These are phyloP conservation scores for Tympanuchus pallidicinctus DNA, from an alignment of 2,113 vertebrate genomes.

Conservation along the genomic window DNA sequence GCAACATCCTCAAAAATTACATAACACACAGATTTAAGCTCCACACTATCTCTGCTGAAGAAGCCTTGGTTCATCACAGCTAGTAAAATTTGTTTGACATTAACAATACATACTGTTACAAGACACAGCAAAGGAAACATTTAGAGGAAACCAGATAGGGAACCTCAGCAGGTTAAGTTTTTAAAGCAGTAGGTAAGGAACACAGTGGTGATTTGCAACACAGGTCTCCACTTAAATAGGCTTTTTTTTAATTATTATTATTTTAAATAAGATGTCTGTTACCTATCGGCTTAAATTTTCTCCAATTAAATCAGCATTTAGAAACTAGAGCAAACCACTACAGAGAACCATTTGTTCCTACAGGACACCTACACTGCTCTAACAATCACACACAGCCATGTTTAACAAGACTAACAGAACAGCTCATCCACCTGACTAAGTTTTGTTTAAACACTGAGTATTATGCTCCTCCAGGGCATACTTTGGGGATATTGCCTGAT, in stretches of 20 bases:
- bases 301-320: background rate
- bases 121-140: background rate
- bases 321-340: background rate
- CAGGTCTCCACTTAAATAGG: background rate
- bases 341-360: rapidly evolving
- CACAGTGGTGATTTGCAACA: background rate
- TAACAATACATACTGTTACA: background rate
- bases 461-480: background rate
- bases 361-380: background rate
- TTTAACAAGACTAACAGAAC: background rate
- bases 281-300: background rate
- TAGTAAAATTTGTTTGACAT: background rate
- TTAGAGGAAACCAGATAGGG: background rate
- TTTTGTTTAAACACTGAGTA: background rate
- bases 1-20: background rate
- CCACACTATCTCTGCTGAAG: background rate
- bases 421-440: background rate
- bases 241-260: no score
- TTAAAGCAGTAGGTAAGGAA: background rate
- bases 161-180: background rate
- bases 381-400: background rate
- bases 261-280: no score
- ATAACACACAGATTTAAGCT: background rate
- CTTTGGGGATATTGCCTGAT: background rate
- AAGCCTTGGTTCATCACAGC: background rate